Evolutionary conservation across 2,113 vertebrate genomes (phyloP).

Genomic region (Neofelis nebulosa): DNA sequence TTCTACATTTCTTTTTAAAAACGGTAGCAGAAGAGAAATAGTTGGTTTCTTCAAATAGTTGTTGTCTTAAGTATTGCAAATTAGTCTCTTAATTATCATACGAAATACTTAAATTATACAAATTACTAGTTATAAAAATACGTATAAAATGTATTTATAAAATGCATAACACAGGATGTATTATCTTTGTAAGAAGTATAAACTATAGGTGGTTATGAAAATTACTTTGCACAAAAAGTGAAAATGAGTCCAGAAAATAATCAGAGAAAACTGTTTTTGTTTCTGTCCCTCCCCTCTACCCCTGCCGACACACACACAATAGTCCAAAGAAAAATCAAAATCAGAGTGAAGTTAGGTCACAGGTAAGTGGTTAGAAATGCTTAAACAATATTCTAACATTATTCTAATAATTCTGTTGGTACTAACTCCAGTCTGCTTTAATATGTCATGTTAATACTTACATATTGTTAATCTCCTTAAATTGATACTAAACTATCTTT

Average conservation of each 20-base stretch:
- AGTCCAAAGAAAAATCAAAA: constrained; percentile 30
- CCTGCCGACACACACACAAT: neutral
- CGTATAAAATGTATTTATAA: neutral
- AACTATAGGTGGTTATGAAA: neutral
- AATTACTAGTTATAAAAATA: neutral
- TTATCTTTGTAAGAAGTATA: neutral
- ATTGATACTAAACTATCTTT: constrained; percentile 21
- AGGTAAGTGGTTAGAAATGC: constrained; percentile 63
- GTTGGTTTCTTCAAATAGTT: neutral
- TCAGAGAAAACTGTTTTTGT: neutral
- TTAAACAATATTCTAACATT: neutral
- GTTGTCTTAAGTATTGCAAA: neutral
- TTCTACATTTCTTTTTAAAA: neutral
- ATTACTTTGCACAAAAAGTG: neutral
- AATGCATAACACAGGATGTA: neutral
- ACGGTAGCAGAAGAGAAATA: neutral
- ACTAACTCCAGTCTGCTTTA: constrained; percentile 74
- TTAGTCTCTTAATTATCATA: neutral
- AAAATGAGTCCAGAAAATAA: neutral
- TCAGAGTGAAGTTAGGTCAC: constrained; percentile 23
- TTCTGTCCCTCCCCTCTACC: neutral
- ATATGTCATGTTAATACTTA: constrained; percentile 49
- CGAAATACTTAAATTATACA: neutral
- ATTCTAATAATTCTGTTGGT: neutral
- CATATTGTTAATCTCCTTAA: constrained; percentile 27